Evolutionary conservation across 92 coral and sea anemone species (phyloP).

Genomic region (Zoanthus solanderi): DNA sequence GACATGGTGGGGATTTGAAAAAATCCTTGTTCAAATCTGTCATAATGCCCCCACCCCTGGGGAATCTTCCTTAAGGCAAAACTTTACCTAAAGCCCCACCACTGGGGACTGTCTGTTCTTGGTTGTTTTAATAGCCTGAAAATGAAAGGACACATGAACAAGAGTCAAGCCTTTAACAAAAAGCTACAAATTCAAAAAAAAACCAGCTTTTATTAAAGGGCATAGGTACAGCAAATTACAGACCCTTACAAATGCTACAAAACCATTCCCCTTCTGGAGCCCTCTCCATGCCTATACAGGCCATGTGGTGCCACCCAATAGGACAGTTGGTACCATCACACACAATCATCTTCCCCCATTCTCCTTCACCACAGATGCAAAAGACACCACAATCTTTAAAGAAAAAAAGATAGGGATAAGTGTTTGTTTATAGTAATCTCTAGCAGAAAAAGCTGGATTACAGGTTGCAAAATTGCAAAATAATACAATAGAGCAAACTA

Average conservation of each 20-base stretch:
- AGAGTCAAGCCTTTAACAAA: slow-evolving; percentile 5
- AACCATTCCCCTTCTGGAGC: slow-evolving; percentile 41
- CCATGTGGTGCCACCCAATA: background rate
- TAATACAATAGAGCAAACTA: slow-evolving; percentile 10
- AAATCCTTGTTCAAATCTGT: slow-evolving; percentile 6
- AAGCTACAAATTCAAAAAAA: background rate
- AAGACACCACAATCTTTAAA: slow-evolving; percentile 14
- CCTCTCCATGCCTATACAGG: background rate
- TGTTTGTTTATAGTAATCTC: slow-evolving; percentile 17
- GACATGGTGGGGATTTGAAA: no score
- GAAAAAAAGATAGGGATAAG: slow-evolving; percentile 21
- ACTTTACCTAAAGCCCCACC: slow-evolving; percentile 23
- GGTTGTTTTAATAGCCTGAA: background rate
- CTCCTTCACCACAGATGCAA: slow-evolving; percentile 45
- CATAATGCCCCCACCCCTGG: slow-evolving; percentile 42
- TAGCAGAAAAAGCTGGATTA: slow-evolving; percentile 28
- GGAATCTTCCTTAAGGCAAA: slow-evolving; percentile 22
- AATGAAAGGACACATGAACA: slow-evolving; percentile 11
- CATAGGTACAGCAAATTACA: slow-evolving; percentile 6
- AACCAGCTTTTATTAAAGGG: background rate
- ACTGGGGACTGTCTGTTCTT: slow-evolving; percentile 8
- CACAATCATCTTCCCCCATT: slow-evolving; percentile 29
- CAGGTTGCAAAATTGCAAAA: background rate
- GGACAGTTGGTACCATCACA: background rate
- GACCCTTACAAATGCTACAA: slow-evolving; percentile 46